Percentiles rank a stretch among this genome's conserved stretches.
phyloP scores from a whole-genome alignment of 2,113 vertebrate genomes.

The Desmodus rotundus region DNA sequence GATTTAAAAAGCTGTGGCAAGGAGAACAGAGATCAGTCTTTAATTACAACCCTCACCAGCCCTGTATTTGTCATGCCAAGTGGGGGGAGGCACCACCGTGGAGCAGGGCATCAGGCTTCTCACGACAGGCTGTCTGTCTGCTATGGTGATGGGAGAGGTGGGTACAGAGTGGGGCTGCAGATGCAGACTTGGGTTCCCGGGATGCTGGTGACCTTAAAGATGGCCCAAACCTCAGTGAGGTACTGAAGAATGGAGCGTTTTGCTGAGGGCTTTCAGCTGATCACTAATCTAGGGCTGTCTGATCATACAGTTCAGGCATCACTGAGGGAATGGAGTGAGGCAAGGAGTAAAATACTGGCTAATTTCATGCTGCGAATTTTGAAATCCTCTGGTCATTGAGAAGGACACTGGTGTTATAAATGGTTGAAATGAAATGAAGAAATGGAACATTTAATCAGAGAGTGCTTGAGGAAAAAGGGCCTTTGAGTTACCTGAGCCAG shows the following conservation, averaged over 20 bases:
- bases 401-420: neutral
- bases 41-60: neutral
- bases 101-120: neutral
- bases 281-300: constrained; percentile 18
- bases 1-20: constrained; percentile 39
- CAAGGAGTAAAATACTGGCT: neutral
- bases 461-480: neutral
- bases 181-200: neutral
- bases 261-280: neutral
- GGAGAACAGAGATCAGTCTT: neutral
- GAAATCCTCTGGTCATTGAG: neutral
- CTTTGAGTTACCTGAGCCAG: neutral
- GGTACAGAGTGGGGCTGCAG: neutral
- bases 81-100: neutral
- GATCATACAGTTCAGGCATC: constrained; percentile 9
- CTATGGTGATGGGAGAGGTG: neutral
- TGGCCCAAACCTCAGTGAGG: neutral
- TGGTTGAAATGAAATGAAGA: neutral
- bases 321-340: neutral
- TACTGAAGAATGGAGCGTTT: neutral
- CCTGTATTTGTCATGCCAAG: neutral
- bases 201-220: neutral
- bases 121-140: neutral
- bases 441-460: neutral
- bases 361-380: neutral